Conservation (phyloP, 2,797 vertebrate genomes). For the Hafferia zeledoni region DNA sequence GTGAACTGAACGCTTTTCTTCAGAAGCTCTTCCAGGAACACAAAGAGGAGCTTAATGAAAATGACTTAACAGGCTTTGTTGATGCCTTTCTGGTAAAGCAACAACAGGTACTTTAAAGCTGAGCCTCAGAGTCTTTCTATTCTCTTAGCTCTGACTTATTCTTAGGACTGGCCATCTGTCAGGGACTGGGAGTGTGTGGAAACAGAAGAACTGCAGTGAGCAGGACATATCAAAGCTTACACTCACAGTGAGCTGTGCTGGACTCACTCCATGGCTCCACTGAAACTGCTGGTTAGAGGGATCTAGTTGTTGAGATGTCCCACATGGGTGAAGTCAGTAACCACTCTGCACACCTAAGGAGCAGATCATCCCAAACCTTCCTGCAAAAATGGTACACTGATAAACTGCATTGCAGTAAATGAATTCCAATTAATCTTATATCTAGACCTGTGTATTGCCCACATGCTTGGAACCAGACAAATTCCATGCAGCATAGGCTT, state of each 20-base stretch:
- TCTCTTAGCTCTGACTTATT: background rate
- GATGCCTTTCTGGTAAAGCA: conserved; percentile 73
- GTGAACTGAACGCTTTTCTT: conserved; percentile 26
- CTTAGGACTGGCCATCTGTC: background rate
- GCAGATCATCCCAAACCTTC: background rate
- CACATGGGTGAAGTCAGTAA: background rate
- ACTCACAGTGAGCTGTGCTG: background rate
- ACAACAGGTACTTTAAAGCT: conserved; percentile 52
- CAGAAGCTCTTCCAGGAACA: conserved; percentile 57
- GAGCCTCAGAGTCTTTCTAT: background rate
- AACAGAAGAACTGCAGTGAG: background rate
- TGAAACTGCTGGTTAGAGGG: background rate
- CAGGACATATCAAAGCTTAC: background rate
- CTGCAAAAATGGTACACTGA: background rate
- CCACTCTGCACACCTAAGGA: background rate
- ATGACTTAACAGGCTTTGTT: conserved; percentile 67
- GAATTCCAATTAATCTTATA: background rate
- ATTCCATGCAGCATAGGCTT: background rate
- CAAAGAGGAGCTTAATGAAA: conserved; percentile 47
- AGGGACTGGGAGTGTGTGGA: background rate
- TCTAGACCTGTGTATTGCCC: background rate
- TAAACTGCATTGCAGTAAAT: background rate
- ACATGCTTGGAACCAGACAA: background rate
- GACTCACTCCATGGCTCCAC: accelerated
- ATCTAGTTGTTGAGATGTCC: background rate